phyloP scores from a whole-genome alignment of 1,140 invertebrate genomes.

The Ctenoplectra terminalis region DNA sequence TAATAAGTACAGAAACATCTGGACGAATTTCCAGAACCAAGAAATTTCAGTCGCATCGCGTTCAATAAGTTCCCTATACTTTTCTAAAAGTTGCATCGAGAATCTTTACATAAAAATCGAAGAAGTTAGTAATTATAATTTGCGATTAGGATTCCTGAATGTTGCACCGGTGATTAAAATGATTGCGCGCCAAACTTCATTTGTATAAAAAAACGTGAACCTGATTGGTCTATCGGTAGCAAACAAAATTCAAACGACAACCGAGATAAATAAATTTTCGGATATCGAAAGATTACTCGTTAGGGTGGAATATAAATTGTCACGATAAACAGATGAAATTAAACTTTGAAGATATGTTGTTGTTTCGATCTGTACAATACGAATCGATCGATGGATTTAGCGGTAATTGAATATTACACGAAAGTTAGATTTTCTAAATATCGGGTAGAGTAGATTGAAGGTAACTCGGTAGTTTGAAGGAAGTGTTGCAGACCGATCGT shows the following conservation, averaged over 20 bases:
- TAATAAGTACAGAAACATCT: constrained; percentile 61
- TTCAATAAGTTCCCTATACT: constrained; percentile 67
- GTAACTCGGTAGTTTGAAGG: constrained; percentile 34
- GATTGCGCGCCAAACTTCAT: constrained; percentile 51
- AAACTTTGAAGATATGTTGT: background rate
- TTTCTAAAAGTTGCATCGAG: constrained; percentile 59
- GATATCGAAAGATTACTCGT: background rate
- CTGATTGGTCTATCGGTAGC: constrained; percentile 12
- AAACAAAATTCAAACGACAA: constrained; percentile 38
- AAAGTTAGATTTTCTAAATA: constrained; percentile 7
- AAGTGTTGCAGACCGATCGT: constrained; percentile 56
- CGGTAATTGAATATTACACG: background rate
- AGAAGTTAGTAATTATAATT: background rate
- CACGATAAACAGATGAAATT: background rate
- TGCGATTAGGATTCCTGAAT: background rate
- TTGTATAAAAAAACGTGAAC: constrained; percentile 22
- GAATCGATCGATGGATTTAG: background rate
- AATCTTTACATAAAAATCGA: background rate
- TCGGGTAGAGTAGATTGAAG: background rate
- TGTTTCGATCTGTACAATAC: background rate
- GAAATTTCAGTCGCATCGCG: constrained; percentile 65
- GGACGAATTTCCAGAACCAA: constrained; percentile 64
- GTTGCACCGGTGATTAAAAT: background rate
- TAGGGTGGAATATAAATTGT: background rate
- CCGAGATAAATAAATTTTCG: constrained; percentile 5